Base-by-base conservation (phyloP, 2,113 vertebrate genomes). In the Nipponia nippon region DNA sequence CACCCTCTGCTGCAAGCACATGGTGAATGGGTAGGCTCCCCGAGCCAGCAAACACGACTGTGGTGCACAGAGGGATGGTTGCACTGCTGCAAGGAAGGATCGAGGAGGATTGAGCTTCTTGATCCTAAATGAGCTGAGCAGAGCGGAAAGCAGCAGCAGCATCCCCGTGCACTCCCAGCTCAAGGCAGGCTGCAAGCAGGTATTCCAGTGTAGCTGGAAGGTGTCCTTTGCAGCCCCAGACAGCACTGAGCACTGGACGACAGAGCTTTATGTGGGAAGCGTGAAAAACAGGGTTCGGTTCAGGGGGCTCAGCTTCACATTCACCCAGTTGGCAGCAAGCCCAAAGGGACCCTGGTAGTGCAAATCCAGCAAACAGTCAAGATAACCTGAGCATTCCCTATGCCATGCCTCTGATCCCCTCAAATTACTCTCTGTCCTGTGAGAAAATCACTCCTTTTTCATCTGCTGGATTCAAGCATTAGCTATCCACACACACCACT, bases 11-110 rank as follows among this genome's bases (percentile, higher is more conserved):
- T 18, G 47, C 13, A n/a, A 47, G 36, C 7, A 52, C 0, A 0
- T 1, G 0, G 14, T 22, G 18, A 59, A 67, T 46, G 11, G 4
- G 11, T 42, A 34, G 30, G 42, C 10, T 62, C 6, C 19, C 40
- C 11, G 2, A 0, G 50, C 21, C 59, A 34, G 59, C 6, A 0
- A 71, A 62, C 2, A 0, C 0, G 1, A 15, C 46, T 8, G 23
- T 21, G n/a, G 46, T 8, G 10, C 14, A 10, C 13, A 21, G 36
- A 34, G 38, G 6, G 20, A 40, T 6, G 13, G 21, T 19, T 72
- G 53, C 1, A 6, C 5, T 14, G 19, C 36, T 42, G 15, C 12
- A 27, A 53, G n/a, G 30, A 69, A 30, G 7, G 25, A 23, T 9
- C 47, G 17, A 55, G 30, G 13, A 26, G 19, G 10, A 53, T 4